phyloP scores from a whole-genome alignment of 2,888 invertebrate species.

The Chrysolina haemoptera region DNA sequence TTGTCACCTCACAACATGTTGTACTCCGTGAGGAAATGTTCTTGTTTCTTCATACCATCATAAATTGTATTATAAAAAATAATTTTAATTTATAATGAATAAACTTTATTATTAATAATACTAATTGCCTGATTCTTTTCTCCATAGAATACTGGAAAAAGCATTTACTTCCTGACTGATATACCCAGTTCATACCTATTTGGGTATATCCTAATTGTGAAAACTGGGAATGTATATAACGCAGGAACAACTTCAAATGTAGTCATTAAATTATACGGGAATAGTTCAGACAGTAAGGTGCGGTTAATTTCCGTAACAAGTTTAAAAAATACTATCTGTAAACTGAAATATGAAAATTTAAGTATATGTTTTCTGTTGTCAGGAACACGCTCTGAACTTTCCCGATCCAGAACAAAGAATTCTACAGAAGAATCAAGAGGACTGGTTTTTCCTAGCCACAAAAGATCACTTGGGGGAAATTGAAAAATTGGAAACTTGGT shows the following conservation, averaged over 20 bases:
- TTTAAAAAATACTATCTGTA: too few relatives aligned
- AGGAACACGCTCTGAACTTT: conserved; percentile 61
- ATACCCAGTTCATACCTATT: conserved; percentile 49
- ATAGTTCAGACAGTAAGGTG: conserved; percentile 51
- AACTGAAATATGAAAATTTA: too few relatives aligned
- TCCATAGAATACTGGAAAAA: conserved; percentile 29
- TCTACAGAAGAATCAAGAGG: conserved; percentile 55
- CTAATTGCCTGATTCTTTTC: conserved; percentile 44
- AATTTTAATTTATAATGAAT: conserved; percentile 48
- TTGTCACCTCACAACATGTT: too few relatives aligned
- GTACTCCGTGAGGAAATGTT: too few relatives aligned
- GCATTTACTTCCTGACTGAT: conserved; percentile 53
- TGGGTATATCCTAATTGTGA: conserved; percentile 54
- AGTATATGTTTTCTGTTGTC: conserved; percentile 10
- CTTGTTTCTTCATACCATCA: too few relatives aligned
- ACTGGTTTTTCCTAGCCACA: conserved; percentile 59
- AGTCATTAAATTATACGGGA: conserved; percentile 53
- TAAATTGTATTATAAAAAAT: conserved; percentile 14
- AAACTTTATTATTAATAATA: conserved; percentile 44
- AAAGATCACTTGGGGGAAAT: conserved; percentile 54
- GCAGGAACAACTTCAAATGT: conserved; percentile 60
- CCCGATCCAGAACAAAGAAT: conserved; percentile 58
- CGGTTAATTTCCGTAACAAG: background rate
- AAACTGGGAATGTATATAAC: conserved; percentile 52
- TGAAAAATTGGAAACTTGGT: conserved; percentile 57